Evolutionary conservation across 1,140 invertebrate genomes (phyloP), one percentile per base, ranked within the genome.

Genomic region (Drosophila seguyi): DNA sequence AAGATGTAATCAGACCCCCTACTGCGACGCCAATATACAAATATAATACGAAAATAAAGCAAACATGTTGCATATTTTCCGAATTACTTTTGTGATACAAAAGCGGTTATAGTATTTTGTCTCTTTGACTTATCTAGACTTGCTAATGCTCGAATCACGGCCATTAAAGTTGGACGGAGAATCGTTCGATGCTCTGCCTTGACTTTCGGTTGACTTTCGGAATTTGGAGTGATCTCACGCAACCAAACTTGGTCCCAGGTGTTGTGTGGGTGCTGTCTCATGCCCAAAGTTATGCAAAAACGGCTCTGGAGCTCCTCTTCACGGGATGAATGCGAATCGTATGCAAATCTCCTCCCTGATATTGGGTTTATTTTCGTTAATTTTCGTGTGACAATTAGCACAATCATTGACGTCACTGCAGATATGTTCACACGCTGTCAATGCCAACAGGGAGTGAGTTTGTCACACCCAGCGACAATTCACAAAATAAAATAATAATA

Each of bases 401-500:
- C 45, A 61, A 45, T 41, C 38, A 74, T 74, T 74, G 47, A 55
- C 71, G 71, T 74, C 71, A 74, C 69, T 39, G 34, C 39, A 57
- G 14, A 74, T 39, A 74, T 62, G 27, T 74, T 63, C 71, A 45
- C 71, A 74, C 68, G 68, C 56, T 74, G 68, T 71, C 52, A 58
- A 39, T 58, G 68, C 13, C 31, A 52, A 45, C 16, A 16, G 34
- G 13, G 31, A 50, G 47, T 48, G 45, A 48, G 45, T 48, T 11
- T 48, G 25, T 44, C 41, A 31, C 57, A 59, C n/a, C 38, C 41
- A 20, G 34, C 53, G 29, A 29, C 44, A 59, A 41, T 22, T 6
- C 22, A 31, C 16, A 29, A 34, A 59, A 31, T 22, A 34, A 5
- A 50, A 47, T 27, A 47, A 38, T 42, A 48, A 45, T n/a, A 36